phyloP scores from a whole-genome alignment of 2,113 vertebrate genomes.

The Tragelaphus scriptus region DNA sequence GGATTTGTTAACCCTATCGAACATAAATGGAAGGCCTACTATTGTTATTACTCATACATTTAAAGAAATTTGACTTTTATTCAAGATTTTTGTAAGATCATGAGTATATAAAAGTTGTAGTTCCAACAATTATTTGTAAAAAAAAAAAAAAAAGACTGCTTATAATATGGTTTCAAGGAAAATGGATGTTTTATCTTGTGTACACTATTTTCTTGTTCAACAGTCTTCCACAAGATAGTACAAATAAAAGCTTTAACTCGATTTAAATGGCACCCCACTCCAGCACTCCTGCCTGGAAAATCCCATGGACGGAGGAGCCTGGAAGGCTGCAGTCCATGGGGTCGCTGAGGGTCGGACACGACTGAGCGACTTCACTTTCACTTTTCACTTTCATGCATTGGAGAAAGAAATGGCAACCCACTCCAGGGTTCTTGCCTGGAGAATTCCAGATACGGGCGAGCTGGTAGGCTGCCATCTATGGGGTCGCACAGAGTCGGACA shows the following conservation, averaged over 20 bases:
- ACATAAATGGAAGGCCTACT: background rate
- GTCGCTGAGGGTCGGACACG: too few species aligned
- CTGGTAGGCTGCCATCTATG: too few species aligned
- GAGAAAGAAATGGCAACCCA: too few species aligned
- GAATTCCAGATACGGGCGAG: too few species aligned
- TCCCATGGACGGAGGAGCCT: too few species aligned
- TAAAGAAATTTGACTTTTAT: background rate
- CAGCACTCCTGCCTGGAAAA: too few species aligned
- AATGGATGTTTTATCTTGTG: background rate
- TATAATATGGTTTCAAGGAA: background rate
- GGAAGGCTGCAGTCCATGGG: too few species aligned
- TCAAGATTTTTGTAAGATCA: background rate
- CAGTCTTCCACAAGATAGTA: background rate
- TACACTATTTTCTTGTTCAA: background rate
- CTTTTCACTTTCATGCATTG: too few species aligned
- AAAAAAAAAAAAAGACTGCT: background rate
- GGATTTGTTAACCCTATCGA: background rate
- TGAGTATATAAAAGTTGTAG: background rate
- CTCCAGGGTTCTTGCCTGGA: too few species aligned
- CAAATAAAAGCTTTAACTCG: background rate
- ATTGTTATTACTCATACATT: background rate
- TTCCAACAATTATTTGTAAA: background rate
- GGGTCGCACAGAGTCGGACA: too few species aligned
- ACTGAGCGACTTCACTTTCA: too few species aligned
- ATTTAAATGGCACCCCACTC: background rate